Conservation (phyloP, 1,140 invertebrate species). For the Steinernema khuongi region DNA sequence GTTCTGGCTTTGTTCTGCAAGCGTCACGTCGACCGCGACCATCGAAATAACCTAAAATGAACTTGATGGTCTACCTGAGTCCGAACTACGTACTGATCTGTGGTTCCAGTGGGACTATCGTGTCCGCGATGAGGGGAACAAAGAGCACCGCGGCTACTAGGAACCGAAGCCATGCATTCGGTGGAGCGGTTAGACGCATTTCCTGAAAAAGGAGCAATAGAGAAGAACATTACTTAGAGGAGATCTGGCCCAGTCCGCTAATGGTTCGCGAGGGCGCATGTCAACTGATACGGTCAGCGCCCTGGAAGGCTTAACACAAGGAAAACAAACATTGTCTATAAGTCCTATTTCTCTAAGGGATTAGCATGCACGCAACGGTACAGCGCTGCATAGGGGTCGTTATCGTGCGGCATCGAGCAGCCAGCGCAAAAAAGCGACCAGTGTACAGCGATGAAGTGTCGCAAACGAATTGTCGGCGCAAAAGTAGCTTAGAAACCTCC, state of each 20-base stretch:
- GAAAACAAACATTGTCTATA: slow-evolving; percentile 11
- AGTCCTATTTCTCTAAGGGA: not conserved
- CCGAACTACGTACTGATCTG: not conserved
- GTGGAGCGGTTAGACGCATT: not conserved
- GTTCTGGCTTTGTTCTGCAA: not conserved
- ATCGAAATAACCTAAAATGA: not conserved
- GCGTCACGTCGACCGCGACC: not conserved
- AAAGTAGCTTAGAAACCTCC: not conserved
- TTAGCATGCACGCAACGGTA: slow-evolving; percentile 11
- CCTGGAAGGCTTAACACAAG: slow-evolving; percentile 8
- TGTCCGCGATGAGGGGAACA: not conserved
- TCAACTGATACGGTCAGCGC: slow-evolving; percentile 5
- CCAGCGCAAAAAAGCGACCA: not conserved
- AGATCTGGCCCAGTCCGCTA: not conserved
- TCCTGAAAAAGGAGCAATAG: not conserved
- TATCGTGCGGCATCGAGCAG: not conserved
- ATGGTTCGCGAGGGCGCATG: not conserved
- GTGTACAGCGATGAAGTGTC: not conserved
- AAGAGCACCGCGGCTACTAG: not conserved
- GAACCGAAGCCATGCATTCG: not conserved
- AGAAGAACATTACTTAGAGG: not conserved
- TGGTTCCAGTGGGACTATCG: not conserved
- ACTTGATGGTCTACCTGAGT: not conserved
- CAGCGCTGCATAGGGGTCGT: not conserved
- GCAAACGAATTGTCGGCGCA: not conserved